Percentiles rank a stretch among this genome's conserved stretches.
Conservation (phyloP, 1,140 invertebrate species). For the Drosophila nigrodunni region DNA sequence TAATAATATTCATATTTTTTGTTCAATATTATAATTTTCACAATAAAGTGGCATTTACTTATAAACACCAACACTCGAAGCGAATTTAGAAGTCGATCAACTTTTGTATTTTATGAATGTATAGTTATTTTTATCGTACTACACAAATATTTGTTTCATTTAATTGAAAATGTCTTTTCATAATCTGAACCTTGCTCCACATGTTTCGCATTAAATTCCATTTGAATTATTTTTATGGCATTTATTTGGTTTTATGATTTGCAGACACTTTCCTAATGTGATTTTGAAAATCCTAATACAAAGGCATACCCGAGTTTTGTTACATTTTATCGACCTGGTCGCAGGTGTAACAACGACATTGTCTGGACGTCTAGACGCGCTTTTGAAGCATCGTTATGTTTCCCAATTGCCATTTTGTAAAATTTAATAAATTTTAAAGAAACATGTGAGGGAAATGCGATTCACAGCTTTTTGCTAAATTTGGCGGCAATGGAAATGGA, state of each 20-base stretch:
- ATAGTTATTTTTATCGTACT: slow-evolving; percentile 11
- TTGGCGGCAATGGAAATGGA: slow-evolving; percentile 53
- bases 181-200: background rate
- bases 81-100: background rate
- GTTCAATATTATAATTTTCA: too few species aligned
- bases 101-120: background rate
- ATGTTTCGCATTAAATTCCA: background rate
- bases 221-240: background rate
- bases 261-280: slow-evolving; percentile 9
- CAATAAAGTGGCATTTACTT: too few species aligned
- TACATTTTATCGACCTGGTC: slow-evolving; percentile 14
- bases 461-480: slow-evolving; percentile 38
- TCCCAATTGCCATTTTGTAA: slow-evolving; percentile 53
- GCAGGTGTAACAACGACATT: slow-evolving; percentile 53
- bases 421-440: slow-evolving; percentile 64
- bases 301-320: background rate
- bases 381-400: slow-evolving; percentile 23
- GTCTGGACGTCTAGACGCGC: slow-evolving; percentile 69
- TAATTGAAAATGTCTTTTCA: slow-evolving; percentile 28
- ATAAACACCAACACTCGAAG: background rate
- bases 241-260: slow-evolving; percentile 10
- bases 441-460: slow-evolving; percentile 38
- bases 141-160: slow-evolving; percentile 36
- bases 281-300: slow-evolving; percentile 21
- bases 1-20: too few species aligned